Base-by-base conservation (phyloP, 2,797 vertebrate species). In the Lindbergichthys nudifrons region DNA sequence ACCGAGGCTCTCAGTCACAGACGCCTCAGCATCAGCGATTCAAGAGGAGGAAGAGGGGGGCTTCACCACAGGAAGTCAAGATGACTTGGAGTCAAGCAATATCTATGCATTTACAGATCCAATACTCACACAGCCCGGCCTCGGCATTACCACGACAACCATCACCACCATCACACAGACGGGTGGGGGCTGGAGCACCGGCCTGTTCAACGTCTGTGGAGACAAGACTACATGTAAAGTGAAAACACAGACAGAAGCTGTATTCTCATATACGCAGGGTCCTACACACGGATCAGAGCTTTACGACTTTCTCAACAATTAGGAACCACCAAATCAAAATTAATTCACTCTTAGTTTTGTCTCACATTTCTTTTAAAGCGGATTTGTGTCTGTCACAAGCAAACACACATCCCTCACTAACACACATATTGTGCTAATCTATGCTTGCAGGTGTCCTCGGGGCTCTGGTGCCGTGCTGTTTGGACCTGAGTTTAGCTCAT, bases 401-500 rank as follows among this genome's bases (percentile, higher is more conserved):
- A 63, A 46, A 57, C 15, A 10, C 48, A 48, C 19, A 41, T 19
- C 12, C 16, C 30, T 59, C 47, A 42, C 4, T 45, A 15, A 39
- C 19, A 36, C 19, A 52, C 54, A 26, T 11, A 14, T 3, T 51
- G 3, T 42, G 11, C 30, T 36, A 5, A 2, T 0, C 3, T 50
- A 41, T 69, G 42, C 45, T 60, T 67, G 4, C 82, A 97, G 96
- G 95, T 92, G 41, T 95, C 52, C 88, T 95, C 10, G 96, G 96
- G 16, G 85, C 92, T 2, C 74, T 94, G 52, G 82, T 92, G 53
- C 95, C 95, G 0, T 88, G 94, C 30, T 96, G 95, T 76, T 91
- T 96, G 52, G 96, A 97, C 75, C 90, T 96, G 81, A 93, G 88
- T 83, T 84, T 96, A 23, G 94, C 96, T 63, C 94, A 96, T 75